Conservation (phyloP, 2,113 vertebrate genomes). For the Cnemophilus loriae region DNA sequence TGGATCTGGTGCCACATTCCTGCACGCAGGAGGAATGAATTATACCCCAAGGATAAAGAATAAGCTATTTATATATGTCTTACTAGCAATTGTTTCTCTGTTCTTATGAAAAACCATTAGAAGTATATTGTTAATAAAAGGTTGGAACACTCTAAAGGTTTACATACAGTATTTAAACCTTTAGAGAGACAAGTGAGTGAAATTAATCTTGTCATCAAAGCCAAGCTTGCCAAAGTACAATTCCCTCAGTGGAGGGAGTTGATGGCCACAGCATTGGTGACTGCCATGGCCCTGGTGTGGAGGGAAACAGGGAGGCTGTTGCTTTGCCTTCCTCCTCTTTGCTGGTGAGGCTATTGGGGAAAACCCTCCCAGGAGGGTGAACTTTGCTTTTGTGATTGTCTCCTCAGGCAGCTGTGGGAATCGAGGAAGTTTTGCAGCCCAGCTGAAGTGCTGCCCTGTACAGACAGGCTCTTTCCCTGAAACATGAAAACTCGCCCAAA, state of each 20-base stretch:
- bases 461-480: neutral
- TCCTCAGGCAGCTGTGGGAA: neutral
- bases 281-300: neutral
- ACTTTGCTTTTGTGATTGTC: neutral
- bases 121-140: neutral
- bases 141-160: neutral
- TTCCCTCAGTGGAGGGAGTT: neutral
- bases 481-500: neutral
- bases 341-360: accelerated
- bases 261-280: neutral
- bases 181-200: neutral
- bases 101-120: neutral
- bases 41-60: neutral
- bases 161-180: neutral
- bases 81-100: neutral
- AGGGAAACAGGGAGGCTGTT: neutral
- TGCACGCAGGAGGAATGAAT: neutral
- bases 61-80: neutral
- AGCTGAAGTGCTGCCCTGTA: neutral
- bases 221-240: neutral
- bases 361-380: neutral
- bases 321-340: neutral
- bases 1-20: neutral
- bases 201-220: neutral
- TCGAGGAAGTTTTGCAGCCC: neutral